phyloP scores from a whole-genome alignment of 2,113 vertebrate species.

The Aspidoscelis tigris region DNA sequence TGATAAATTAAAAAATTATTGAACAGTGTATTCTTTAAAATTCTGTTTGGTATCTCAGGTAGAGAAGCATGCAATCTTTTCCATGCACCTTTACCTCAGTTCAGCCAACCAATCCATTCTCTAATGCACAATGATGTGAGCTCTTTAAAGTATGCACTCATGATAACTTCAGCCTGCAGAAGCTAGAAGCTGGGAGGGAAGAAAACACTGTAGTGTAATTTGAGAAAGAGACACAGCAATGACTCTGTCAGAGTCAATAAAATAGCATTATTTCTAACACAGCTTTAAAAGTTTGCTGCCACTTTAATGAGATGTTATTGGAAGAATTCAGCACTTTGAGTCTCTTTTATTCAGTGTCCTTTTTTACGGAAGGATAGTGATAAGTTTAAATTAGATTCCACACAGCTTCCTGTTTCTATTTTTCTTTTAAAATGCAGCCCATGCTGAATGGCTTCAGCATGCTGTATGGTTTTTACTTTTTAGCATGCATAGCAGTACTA shows the following conservation, averaged over 20 bases:
- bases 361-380: not conserved
- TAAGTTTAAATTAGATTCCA: not conserved
- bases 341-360: not conserved
- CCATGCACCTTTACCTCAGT: no score
- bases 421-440: not conserved
- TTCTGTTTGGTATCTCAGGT: no score
- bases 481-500: conserved; percentile 17
- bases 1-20: no score
- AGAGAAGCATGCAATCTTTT: no score
- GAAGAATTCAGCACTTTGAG: not conserved
- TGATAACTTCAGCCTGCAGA: not conserved
- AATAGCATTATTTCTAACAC: not conserved
- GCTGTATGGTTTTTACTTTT: not conserved
- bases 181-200: not conserved
- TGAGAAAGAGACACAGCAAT: not conserved
- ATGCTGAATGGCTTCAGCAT: not conserved
- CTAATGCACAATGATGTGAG: no score
- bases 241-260: not conserved
- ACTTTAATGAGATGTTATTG: not conserved
- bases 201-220: not conserved
- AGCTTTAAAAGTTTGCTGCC: conserved; percentile 1
- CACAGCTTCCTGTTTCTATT: conserved; percentile 5
- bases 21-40: no score
- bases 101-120: no score
- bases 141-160: no score